phyloP scores from a whole-genome alignment of 2,888 invertebrate genomes.

The Crioceris asparagi region DNA sequence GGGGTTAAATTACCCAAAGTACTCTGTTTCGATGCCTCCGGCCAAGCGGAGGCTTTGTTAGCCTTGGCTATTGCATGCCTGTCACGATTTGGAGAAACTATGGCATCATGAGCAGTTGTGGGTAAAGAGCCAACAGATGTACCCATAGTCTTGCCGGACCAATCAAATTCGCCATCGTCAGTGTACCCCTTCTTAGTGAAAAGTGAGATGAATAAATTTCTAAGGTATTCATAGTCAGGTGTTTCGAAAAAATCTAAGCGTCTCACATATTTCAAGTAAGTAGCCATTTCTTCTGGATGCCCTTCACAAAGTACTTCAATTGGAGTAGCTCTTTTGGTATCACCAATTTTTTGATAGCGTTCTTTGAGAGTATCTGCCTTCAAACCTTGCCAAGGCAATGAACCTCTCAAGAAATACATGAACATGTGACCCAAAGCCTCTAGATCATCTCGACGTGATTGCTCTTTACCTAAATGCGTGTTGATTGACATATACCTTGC shows the following conservation, averaged over 20 bases:
- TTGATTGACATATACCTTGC: conserved; percentile 99
- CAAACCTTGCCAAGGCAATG: conserved; percentile 99
- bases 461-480: conserved; percentile 99
- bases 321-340: conserved; percentile 97
- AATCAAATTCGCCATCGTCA: conserved; percentile 89
- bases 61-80: conserved; percentile 65
- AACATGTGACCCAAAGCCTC: conserved; percentile 99
- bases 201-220: conserved; percentile 88
- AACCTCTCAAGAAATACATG: conserved; percentile 99
- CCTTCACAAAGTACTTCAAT: conserved; percentile 87
- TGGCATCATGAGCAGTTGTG: conserved; percentile 84
- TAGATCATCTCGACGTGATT: conserved; percentile 96
- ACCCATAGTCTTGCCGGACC: conserved; percentile 77
- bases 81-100: conserved; percentile 83
- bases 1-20: conserved; percentile 80
- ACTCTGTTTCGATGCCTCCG: conserved; percentile 75
- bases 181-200: conserved; percentile 79
- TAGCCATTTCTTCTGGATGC: conserved; percentile 93
- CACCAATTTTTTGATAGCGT: conserved; percentile 99
- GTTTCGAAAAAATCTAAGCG: conserved; percentile 99
- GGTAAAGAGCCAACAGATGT: conserved; percentile 87
- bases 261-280: conserved; percentile 92
- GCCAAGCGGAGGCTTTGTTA: conserved; percentile 70
- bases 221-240: conserved; percentile 97
- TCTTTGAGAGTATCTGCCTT: conserved; percentile 99